Conservation (phyloP, 2,888 invertebrate genomes). For the Icerya purchasi region DNA sequence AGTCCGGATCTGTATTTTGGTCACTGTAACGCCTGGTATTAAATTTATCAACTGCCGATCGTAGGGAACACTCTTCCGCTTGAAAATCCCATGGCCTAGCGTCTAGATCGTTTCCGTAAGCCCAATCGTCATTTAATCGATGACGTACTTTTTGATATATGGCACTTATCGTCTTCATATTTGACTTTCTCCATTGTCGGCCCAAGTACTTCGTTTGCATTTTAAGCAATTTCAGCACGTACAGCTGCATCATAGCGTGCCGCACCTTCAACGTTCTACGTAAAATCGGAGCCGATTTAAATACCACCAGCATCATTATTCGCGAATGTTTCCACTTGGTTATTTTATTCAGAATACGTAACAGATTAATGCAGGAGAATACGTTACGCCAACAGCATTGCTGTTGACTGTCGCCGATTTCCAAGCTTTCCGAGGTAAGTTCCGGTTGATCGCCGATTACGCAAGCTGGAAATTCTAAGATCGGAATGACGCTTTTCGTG, state of each 20-base stretch:
- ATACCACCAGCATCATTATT: constrained; percentile 97
- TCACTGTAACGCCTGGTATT: constrained; percentile 69
- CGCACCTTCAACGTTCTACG: constrained; percentile 88
- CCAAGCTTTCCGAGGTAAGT: constrained; percentile 71
- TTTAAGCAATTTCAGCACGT: constrained; percentile 89
- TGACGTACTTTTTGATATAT: constrained; percentile 95
- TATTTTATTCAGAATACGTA: constrained; percentile 89
- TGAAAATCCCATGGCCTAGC: constrained; percentile 96
- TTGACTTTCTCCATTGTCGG: constrained; percentile 94
- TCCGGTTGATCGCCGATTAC: constrained; percentile 90
- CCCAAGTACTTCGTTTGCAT: constrained; percentile 99
- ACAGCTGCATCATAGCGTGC: constrained; percentile 92
- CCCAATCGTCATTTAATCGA: constrained; percentile 97
- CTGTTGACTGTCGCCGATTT: constrained; percentile 52
- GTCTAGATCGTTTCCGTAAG: constrained; percentile 94
- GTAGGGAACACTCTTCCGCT: constrained; percentile 84
- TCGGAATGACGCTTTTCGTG: constrained; percentile 77
- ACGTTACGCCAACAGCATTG: constrained; percentile 94
- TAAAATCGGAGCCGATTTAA: constrained; percentile 95
- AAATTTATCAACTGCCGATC: constrained; percentile 86
- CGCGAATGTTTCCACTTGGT: constrained; percentile 99
- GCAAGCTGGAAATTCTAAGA: constrained; percentile 86
- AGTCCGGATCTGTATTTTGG: constrained; percentile 28
- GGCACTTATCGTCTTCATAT: constrained; percentile 98
- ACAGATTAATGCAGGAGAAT: constrained; percentile 88